Conservation (phyloP, 2,797 vertebrate species). For the Cercopithecus petaurista region DNA sequence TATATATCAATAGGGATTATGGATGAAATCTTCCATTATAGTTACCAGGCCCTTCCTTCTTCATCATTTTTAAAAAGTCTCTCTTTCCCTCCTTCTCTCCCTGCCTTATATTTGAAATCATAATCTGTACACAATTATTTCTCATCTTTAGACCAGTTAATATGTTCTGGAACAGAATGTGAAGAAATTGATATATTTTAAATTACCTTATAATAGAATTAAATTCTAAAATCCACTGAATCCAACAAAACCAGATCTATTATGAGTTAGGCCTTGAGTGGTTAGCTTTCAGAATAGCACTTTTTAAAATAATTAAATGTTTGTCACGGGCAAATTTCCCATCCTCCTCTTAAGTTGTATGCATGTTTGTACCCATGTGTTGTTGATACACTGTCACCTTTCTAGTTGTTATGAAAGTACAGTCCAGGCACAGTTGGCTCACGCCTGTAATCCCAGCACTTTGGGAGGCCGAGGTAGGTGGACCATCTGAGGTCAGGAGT, state of each 20-base stretch:
- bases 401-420: background rate
- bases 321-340: background rate
- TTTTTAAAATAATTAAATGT: constrained; percentile 7
- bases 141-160: background rate
- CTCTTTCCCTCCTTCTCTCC: background rate
- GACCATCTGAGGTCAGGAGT: background rate
- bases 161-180: background rate
- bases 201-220: constrained; percentile 27
- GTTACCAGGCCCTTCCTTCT: background rate
- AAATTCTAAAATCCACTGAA: constrained; percentile 23
- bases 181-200: constrained; percentile 20
- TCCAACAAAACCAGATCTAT: background rate
- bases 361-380: background rate
- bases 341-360: background rate
- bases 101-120: background rate
- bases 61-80: background rate
- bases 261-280: background rate
- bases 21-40: background rate
- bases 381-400: background rate
- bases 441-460: background rate
- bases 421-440: background rate
- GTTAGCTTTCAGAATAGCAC: background rate
- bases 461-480: background rate
- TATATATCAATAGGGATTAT: background rate
- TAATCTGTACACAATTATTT: constrained; percentile 7